Base-by-base conservation (phyloP, 2,113 vertebrate genomes). In the Hyperopisus bebe region DNA sequence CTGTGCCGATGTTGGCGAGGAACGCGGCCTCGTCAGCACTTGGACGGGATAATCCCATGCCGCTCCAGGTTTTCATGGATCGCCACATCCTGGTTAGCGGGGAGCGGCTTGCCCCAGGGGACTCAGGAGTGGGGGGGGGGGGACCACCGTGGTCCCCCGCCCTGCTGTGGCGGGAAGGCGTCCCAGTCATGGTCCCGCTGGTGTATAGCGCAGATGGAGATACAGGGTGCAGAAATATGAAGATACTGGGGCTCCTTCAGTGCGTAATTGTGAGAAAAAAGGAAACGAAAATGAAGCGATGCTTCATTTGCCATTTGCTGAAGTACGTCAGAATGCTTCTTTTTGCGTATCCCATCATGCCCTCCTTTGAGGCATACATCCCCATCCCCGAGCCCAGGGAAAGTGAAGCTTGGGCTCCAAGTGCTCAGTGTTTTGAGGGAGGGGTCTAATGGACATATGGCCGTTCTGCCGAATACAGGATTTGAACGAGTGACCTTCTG, bases 91-190 rank as follows among this genome's bases (percentile, higher is more conserved):
- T 42, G 74, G 93, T 93, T 94, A 94, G 92, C 92, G 95, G 92
- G 91, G 74, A 91, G 83, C 92, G 92, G 93, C 90, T 94, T 93
- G 92, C 94, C 91, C 13, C n/a, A 89, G 91, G 90, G 92, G 93
- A 92, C 90, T 89, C 91, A 90, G 95, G 93, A 5, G 47, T 7
- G 15, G 15, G 55, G 6, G 21, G 55, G 24, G 55, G 58, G 19
- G 55, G 9, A 2, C 94, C 95, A 96, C 95, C 92, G 94, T 93
- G 94, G 96, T 92, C 94, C 94, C 31, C 90, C 46, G 27, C 51
- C 93, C 70, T 92, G 74, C 95, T 95, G 95, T 95, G 96, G 95
- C 94, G 93, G 95, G 96, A 96, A 96, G 95, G 93, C 95, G 95
- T 96, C 95, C 89, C 90, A 95, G 92, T 90, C 92, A 15, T 27